Conservation (phyloP, 1,140 invertebrate genomes). For the Aporrectodea caliginosa region DNA sequence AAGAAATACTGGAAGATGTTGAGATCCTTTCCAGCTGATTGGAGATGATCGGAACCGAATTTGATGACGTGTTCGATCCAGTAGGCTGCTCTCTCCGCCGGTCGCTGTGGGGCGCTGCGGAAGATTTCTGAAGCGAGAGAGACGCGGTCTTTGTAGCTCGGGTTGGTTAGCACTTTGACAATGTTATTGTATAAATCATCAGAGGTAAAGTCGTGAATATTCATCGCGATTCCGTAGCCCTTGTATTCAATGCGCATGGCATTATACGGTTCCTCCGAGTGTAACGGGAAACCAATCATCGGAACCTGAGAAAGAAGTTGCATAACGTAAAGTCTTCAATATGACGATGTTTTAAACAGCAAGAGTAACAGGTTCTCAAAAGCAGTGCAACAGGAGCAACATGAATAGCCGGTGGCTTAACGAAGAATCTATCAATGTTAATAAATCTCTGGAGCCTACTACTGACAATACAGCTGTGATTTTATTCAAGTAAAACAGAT, state of each 20-base stretch:
- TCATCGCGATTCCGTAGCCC: constrained; percentile 36
- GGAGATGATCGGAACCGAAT: constrained; percentile 17
- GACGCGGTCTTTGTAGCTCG: background rate
- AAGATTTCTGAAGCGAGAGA: constrained; percentile 17
- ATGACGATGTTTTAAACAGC: too few species aligned
- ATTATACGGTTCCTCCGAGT: constrained; percentile 45
- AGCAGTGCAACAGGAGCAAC: too few species aligned
- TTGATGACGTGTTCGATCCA: constrained; percentile 18
- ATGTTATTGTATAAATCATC: background rate
- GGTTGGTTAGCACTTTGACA: background rate
- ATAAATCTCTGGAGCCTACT: too few species aligned
- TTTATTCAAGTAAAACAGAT: too few species aligned
- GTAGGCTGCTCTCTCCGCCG: constrained; percentile 7
- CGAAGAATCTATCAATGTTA: too few species aligned
- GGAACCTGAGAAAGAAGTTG: too few species aligned
- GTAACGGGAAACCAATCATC: constrained; percentile 39
- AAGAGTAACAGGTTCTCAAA: too few species aligned
- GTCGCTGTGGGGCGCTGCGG: background rate
- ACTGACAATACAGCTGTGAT: too few species aligned
- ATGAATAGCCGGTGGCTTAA: too few species aligned
- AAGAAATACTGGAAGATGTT: constrained; percentile 7
- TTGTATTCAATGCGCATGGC: constrained; percentile 43
- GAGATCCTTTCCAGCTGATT: constrained; percentile 5
- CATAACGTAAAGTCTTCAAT: too few species aligned
- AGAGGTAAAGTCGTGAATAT: constrained; percentile 4